Conservation (phyloP, 1,140 invertebrate species). For the Gryllus bimaculatus region DNA sequence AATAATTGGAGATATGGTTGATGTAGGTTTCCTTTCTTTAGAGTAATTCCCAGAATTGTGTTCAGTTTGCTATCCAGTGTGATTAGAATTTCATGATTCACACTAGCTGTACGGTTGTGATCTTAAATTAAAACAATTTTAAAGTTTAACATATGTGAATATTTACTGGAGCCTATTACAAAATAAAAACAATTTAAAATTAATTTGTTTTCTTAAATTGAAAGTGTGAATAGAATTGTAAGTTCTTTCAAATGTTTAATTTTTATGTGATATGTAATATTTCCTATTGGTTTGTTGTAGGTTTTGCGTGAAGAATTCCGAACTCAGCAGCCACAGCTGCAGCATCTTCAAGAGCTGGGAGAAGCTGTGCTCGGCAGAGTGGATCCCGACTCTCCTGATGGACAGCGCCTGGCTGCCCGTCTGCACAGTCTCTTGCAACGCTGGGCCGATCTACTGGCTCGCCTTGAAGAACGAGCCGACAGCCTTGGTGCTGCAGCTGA, state of each 20-base stretch:
- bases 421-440: slow-evolving; percentile 45
- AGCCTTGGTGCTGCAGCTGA: slow-evolving; percentile 79
- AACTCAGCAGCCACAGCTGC: slow-evolving; percentile 78
- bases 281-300: slow-evolving; percentile 47
- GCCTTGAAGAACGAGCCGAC: slow-evolving; percentile 71
- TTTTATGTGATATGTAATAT: neutral
- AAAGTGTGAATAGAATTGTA: no score
- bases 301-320: slow-evolving; percentile 88
- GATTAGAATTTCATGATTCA: no score
- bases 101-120: no score
- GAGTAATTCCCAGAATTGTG: no score
- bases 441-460: slow-evolving; percentile 71
- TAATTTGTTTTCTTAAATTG: no score
- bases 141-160: no score
- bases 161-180: no score
- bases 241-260: neutral
- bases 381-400: slow-evolving; percentile 60
- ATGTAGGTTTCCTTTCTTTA: no score
- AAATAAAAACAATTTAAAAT: no score
- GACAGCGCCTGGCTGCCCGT: slow-evolving; percentile 56
- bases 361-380: slow-evolving; percentile 63
- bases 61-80: no score
- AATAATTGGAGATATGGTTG: no score
- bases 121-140: no score
- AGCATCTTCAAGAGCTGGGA: slow-evolving; percentile 73